Conservation (phyloP, 2,113 vertebrate species). For the Urocolius indicus region DNA sequence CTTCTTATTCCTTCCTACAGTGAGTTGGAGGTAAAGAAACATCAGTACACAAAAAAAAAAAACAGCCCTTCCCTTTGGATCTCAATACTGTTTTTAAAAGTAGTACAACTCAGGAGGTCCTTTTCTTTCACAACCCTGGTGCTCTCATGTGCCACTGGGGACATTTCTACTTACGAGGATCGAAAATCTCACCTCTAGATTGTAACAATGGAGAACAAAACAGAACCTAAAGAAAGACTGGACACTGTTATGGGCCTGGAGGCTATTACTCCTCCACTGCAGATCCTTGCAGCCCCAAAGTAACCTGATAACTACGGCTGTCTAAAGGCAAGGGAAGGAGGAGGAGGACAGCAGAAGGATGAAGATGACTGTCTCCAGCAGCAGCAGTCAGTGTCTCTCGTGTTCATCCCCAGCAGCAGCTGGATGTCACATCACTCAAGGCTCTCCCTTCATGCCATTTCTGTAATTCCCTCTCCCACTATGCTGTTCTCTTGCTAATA, state of each 20-base stretch:
- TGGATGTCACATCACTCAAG: not conserved
- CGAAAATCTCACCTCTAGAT: not conserved
- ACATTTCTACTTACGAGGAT: not conserved
- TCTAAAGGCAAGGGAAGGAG: not conserved
- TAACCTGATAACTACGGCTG: not conserved
- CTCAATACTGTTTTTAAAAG: not conserved
- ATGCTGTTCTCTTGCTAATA: not conserved
- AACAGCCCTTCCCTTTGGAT: not conserved
- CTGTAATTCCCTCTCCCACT: not conserved
- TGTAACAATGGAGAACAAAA: not conserved
- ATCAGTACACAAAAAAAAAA: not conserved
- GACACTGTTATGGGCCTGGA: not conserved
- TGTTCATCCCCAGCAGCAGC: not conserved
- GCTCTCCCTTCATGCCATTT: not conserved
- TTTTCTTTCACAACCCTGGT: not conserved
- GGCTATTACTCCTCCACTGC: not conserved
- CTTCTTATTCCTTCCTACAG: not conserved
- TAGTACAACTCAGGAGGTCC: not conserved
- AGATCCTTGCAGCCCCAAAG: not conserved
- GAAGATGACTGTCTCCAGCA: not conserved
- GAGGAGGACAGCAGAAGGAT: not conserved
- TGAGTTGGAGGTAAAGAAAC: not conserved
- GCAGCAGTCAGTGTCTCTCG: not conserved
- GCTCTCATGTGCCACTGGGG: not conserved
- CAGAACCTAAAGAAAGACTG: not conserved